These are phyloP conservation scores for Drosophila pseudoobscura DNA, from an alignment of 1,140 invertebrate genomes.

Conservation along the genomic window DNA sequence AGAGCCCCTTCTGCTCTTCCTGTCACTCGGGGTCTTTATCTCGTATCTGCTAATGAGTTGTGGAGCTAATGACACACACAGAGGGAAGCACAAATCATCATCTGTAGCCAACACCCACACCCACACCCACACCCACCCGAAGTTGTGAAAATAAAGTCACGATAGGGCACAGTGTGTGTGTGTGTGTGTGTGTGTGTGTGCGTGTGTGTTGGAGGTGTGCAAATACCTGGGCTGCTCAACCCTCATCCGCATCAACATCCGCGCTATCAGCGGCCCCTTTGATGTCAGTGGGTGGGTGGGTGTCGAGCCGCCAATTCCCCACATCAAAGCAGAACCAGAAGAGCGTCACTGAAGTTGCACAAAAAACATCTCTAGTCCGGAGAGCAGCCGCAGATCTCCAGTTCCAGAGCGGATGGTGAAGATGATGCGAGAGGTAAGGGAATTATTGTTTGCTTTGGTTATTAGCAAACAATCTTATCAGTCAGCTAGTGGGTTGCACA, in stretches of 20 bases:
- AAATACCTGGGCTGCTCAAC: conserved; percentile 56
- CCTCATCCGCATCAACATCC: conserved; percentile 62
- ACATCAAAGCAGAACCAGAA: neutral
- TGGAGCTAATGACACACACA: conserved; percentile 39
- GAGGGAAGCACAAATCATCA: conserved; percentile 27
- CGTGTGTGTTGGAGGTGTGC: conserved; percentile 29
- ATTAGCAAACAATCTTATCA: conserved; percentile 79
- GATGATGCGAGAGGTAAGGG: conserved; percentile 2
- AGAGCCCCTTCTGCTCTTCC: no score
- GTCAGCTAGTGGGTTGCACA: conserved; percentile 27
- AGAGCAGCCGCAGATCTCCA: conserved; percentile 6
- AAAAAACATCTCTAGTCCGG: neutral
- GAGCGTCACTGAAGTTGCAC: conserved; percentile 2
- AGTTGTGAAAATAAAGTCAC: conserved; percentile 59
- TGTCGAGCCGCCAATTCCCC: neutral
- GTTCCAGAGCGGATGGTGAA: no score
- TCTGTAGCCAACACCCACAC: conserved; percentile 70
- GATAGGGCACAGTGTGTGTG: conserved; percentile 23
- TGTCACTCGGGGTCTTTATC: conserved; percentile 13
- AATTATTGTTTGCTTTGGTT: conserved; percentile 63
- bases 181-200: no score
- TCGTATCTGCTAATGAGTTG: conserved; percentile 52
- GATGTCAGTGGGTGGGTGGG: conserved; percentile 18
- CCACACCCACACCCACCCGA: conserved; percentile 72
- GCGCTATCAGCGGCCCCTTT: conserved; percentile 60